Percentiles rank a stretch among this genome's conserved stretches.
These are phyloP conservation scores for Saccostrea echinata DNA, from an alignment of 1,140 invertebrate genomes.

Conservation along the genomic window DNA sequence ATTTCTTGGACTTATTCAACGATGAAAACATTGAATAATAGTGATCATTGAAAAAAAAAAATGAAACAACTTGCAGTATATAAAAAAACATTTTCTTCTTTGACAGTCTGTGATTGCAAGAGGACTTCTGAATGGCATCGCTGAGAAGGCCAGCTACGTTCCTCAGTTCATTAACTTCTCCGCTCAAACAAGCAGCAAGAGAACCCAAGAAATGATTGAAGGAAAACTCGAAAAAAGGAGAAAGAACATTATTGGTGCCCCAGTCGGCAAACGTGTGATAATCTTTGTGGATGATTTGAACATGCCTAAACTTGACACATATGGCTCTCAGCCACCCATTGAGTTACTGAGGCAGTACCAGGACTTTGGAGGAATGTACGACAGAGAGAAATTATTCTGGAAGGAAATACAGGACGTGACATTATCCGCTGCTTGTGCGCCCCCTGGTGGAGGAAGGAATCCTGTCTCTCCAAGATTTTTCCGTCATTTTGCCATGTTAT, in stretches of 20 bases:
- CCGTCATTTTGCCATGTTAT: conserved; percentile 80
- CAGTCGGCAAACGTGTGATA: conserved; percentile 77
- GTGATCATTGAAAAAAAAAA: too few species aligned
- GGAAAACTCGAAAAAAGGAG: conserved; percentile 80
- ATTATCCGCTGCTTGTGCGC: conserved; percentile 80
- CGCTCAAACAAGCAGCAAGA: conserved; percentile 89
- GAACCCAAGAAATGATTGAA: conserved; percentile 81
- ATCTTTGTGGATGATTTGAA: conserved; percentile 83
- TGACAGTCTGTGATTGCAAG: conserved; percentile 89
- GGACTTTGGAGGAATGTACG: conserved; percentile 91
- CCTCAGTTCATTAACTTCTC: conserved; percentile 92
- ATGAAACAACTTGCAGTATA: too few species aligned
- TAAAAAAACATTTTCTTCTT: neutral
- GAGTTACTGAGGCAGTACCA: conserved; percentile 86
- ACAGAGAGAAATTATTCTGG: conserved; percentile 92
- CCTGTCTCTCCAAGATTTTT: conserved; percentile 78
- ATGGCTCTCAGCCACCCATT: conserved; percentile 80
- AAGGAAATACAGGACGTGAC: conserved; percentile 85
- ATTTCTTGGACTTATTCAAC: too few species aligned
- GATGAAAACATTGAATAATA: too few species aligned
- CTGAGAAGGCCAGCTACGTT: conserved; percentile 84
- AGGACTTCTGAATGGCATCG: conserved; percentile 85
- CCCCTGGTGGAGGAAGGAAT: conserved; percentile 81
- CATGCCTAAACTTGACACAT: conserved; percentile 80
- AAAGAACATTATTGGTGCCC: conserved; percentile 79